Percentiles rank a stretch among this genome's conserved stretches.
Evolutionary conservation across 2,113 vertebrate genomes (phyloP).

Genomic region (Apus apus): DNA sequence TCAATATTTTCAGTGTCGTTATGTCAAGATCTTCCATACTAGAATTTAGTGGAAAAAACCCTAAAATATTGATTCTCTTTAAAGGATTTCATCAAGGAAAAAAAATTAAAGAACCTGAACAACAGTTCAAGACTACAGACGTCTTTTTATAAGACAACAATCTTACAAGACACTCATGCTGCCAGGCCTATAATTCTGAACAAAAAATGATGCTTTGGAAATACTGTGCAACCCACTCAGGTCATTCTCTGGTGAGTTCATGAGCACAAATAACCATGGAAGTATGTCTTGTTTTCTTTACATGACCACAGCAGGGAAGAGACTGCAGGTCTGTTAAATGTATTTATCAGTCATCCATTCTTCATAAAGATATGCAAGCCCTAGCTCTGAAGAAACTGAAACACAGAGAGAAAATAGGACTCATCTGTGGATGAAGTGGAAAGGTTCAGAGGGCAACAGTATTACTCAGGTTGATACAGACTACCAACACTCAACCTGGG

Average conservation of each 20-base stretch:
- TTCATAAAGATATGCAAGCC: not conserved
- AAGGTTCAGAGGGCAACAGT: not conserved
- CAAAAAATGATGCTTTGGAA: not conserved
- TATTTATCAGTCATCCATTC: not conserved
- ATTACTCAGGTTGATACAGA: not conserved
- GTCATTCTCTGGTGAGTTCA: not conserved
- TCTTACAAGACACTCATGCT: not conserved
- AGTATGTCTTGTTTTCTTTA: not conserved
- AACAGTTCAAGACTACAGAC: not conserved
- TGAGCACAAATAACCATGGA: not conserved
- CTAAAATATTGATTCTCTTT: slow-evolving; percentile 5
- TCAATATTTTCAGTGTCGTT: not conserved
- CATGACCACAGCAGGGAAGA: not conserved
- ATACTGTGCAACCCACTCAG: not conserved
- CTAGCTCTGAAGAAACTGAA: not conserved
- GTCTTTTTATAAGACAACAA: not conserved
- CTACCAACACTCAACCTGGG: not conserved
- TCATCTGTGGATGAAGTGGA: not conserved
- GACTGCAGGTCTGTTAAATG: not conserved
- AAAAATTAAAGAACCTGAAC: not conserved
- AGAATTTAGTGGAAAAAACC: not conserved
- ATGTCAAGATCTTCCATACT: not conserved
- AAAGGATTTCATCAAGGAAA: not conserved
- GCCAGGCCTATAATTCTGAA: not conserved
- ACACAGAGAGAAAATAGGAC: not conserved